These are phyloP conservation scores for Drepana falcataria DNA, from an alignment of 2,888 invertebrate genomes.

Conservation along the genomic window DNA sequence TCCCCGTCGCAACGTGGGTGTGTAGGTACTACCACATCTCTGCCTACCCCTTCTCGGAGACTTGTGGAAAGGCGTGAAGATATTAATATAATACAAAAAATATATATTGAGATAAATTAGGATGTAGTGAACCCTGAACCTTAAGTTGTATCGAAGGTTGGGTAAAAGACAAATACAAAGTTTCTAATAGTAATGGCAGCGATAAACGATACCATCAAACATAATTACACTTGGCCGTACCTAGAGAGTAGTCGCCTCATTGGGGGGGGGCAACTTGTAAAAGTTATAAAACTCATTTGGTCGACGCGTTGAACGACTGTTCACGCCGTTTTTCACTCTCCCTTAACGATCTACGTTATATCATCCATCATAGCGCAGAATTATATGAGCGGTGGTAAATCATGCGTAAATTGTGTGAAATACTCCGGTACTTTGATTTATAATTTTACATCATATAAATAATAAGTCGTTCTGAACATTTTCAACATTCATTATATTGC, in stretches of 20 bases:
- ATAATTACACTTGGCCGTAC: slow-evolving; percentile 48
- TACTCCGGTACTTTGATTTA: not conserved
- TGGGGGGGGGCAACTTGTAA: slow-evolving; percentile 38
- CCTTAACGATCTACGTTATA: slow-evolving; percentile 15
- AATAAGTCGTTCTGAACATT: too few relatives aligned
- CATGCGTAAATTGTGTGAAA: not conserved
- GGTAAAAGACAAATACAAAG: slow-evolving; percentile 38
- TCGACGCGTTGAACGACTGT: slow-evolving; percentile 14
- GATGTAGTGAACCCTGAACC: slow-evolving; percentile 12
- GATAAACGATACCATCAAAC: slow-evolving; percentile 61
- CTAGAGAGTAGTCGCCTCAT: slow-evolving; percentile 31
- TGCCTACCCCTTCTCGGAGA: too few relatives aligned
- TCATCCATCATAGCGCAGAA: slow-evolving; percentile 8
- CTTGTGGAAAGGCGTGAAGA: too few relatives aligned
- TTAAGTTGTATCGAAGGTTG: slow-evolving; percentile 17
- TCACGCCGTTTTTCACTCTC: slow-evolving; percentile 16
- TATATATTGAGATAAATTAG: too few relatives aligned
- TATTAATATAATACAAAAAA: too few relatives aligned
- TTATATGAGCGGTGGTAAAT: not conserved
- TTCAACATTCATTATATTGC: too few relatives aligned
- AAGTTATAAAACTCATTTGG: slow-evolving; percentile 58
- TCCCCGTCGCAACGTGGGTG: too few relatives aligned
- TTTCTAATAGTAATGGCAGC: slow-evolving; percentile 51
- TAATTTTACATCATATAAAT: slow-evolving; percentile 9
- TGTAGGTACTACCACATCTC: too few relatives aligned